Conservation (phyloP, 2,888 invertebrate genomes). For the Pterostichus niger region DNA sequence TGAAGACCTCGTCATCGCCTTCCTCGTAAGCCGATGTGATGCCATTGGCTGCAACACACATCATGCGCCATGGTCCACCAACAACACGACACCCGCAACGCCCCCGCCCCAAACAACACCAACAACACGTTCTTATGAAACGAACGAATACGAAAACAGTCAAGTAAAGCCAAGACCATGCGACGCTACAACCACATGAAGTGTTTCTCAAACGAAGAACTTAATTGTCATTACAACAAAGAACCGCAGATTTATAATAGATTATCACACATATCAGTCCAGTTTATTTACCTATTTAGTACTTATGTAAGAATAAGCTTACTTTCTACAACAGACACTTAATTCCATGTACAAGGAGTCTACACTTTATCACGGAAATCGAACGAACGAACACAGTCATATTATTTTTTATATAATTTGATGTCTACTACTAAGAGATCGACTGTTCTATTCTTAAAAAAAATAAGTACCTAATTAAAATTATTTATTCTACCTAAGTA, state of each 20-base stretch:
- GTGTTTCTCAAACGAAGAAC: constrained; percentile 59
- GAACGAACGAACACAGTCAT: too few species aligned
- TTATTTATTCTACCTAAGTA: too few species aligned
- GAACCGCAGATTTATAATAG: neutral
- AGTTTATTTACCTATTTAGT: neutral
- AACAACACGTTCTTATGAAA: constrained; percentile 16
- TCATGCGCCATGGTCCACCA: constrained; percentile 56
- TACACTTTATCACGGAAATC: too few species aligned
- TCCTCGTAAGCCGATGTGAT: constrained; percentile 66
- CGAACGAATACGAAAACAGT: neutral
- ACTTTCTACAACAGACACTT: too few species aligned
- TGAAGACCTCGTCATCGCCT: constrained; percentile 80
- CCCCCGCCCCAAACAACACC: constrained; percentile 10
- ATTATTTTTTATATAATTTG: too few species aligned
- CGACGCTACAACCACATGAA: constrained; percentile 44
- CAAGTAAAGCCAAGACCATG: constrained; percentile 66
- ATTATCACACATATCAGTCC: constrained; percentile 36
- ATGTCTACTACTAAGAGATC: too few species aligned
- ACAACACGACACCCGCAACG: constrained; percentile 31
- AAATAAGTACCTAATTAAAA: too few species aligned
- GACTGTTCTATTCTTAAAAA: too few species aligned
- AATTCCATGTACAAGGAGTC: too few species aligned
- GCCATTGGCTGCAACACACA: constrained; percentile 69
- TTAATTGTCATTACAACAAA: neutral
- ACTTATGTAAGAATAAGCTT: too few species aligned